phyloP scores from a whole-genome alignment of 2,797 vertebrate genomes.

The Gallirallus australis region DNA sequence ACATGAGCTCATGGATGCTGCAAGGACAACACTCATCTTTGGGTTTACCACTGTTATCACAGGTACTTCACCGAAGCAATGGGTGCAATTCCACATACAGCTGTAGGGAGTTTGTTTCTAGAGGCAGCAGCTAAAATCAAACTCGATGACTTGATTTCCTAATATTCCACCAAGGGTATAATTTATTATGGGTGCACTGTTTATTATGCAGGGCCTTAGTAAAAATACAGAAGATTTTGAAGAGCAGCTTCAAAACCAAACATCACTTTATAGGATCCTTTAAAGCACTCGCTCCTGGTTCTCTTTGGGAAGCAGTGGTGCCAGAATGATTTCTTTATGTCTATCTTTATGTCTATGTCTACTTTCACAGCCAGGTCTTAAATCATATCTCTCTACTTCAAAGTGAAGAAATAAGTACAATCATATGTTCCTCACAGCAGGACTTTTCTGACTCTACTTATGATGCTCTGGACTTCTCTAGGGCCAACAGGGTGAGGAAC shows the following conservation, averaged over 20 bases:
- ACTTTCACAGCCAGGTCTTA: not conserved
- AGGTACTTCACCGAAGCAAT: not conserved
- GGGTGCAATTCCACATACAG: not conserved
- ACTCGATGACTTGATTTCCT: not conserved
- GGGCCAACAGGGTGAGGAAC: not conserved
- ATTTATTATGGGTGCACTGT: not conserved
- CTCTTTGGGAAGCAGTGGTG: not conserved
- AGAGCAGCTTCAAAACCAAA: not conserved
- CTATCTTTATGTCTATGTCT: not conserved
- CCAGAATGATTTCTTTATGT: not conserved
- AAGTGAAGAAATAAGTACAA: not conserved
- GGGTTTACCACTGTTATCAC: not conserved
- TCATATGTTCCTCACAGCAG: not conserved
- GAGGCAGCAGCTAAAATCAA: not conserved
- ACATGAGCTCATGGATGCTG: not conserved
- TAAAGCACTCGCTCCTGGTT: not conserved
- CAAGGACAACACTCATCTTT: not conserved
- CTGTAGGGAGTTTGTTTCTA: not conserved
- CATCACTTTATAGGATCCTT: not conserved
- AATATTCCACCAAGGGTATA: not conserved
- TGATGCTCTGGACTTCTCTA: not conserved
- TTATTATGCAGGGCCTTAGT: not conserved
- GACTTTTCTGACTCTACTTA: not conserved
- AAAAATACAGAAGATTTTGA: not conserved
- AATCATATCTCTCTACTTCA: not conserved